Evolutionary conservation across 2,888 invertebrate genomes (phyloP).

Genomic region (Clivina fossor): DNA sequence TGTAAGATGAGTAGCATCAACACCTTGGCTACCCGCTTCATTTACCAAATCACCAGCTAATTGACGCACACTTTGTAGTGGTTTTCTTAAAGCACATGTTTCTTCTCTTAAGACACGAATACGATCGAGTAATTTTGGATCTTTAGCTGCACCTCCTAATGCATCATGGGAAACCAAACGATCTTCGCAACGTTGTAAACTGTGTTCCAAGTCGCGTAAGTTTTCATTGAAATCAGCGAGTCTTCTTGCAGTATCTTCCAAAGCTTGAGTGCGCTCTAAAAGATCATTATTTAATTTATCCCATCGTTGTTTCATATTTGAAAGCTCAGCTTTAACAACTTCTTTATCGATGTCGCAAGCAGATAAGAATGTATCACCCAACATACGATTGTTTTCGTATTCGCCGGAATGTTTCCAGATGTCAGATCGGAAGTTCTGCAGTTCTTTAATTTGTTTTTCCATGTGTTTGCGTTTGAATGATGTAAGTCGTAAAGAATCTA

Average conservation of each 20-base stretch:
- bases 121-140: slow-evolving; percentile 81
- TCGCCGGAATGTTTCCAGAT: slow-evolving; percentile 93
- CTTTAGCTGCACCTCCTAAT: slow-evolving; percentile 72
- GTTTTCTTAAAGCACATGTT: slow-evolving; percentile 74
- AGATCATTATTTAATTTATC: slow-evolving; percentile 85
- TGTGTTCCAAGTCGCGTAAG: slow-evolving; percentile 79
- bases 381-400: slow-evolving; percentile 82
- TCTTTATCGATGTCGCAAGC: slow-evolving; percentile 92
- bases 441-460: slow-evolving; percentile 83
- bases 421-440: slow-evolving; percentile 85
- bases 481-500: slow-evolving; percentile 74
- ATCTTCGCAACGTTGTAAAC: slow-evolving; percentile 87
- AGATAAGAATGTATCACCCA: slow-evolving; percentile 85
- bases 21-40: slow-evolving; percentile 74
- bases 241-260: slow-evolving; percentile 81
- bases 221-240: slow-evolving; percentile 84
- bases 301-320: slow-evolving; percentile 84
- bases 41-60: slow-evolving; percentile 76
- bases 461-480: slow-evolving; percentile 83
- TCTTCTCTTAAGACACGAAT: slow-evolving; percentile 84
- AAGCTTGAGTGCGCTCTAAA: slow-evolving; percentile 71
- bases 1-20: slow-evolving; percentile 74
- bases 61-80: slow-evolving; percentile 65
- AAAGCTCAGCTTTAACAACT: slow-evolving; percentile 78
- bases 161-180: slow-evolving; percentile 75